Base-by-base conservation (phyloP, 2,797 vertebrate genomes). In the Chelon labrosus region DNA sequence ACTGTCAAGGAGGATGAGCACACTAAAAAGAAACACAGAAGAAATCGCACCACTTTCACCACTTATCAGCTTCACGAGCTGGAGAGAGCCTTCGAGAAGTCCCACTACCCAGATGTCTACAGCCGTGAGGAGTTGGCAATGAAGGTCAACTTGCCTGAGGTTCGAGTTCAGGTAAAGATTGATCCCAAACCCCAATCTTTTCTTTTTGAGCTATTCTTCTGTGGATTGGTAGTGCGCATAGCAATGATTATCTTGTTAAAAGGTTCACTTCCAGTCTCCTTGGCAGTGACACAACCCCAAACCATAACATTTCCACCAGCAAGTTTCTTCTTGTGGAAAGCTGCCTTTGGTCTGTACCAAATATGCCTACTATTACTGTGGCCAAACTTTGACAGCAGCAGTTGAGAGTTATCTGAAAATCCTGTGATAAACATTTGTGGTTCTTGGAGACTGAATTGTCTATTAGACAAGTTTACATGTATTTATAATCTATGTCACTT, bases 41-140 rank as follows among this genome's bases (percentile, higher is more conserved):
- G 97, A 72, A 98, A 97, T 84, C 95, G 96, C 1, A 98, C 96
- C 35, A 97, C 96, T 35, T 97, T 98, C 91, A 97, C 97, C 73
- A 98, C 97, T 0, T 97, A 96, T 82, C 97, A 98, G 91, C 93
- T 98, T 12, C 96, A 97, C 3, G 96, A 97, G 91, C 92, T 98
- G 83, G 97, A 98, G 80, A 88, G 95, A 4, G 97, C 96, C 13
- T 97, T 97, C 0, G 96, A 98, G 88, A 96, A 96, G 74, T 98
- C 96, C 54, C 97, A 98, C 88, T 98, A 97, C 77, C 97, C 97
- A 0, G 97, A 99, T 2, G 96, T 97, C 42, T 97, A 97, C 89
- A 98, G 97, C 85, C 95, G 96, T 0, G 96, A 97, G 82, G 97
- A 98, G 87, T 80, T 97, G 84, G 97, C 97, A 9, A 96, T 96